Percentiles rank a stretch among this genome's conserved stretches.
These are phyloP conservation scores for Chelonoidis abingdonii DNA, from an alignment of 2,113 vertebrate species.

Conservation along the genomic window DNA sequence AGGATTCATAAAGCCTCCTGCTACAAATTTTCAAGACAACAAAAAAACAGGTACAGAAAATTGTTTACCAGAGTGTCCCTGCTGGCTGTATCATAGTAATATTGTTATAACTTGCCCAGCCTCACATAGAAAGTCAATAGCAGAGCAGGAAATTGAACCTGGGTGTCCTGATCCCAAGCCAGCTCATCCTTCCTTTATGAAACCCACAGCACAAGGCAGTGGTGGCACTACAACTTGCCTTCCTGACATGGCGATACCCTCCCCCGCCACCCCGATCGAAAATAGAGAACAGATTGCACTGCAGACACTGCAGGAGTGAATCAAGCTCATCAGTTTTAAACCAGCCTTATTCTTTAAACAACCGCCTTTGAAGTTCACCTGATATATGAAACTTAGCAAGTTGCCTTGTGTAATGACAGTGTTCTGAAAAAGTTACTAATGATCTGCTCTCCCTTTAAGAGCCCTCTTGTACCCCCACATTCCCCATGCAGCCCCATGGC, in stretches of 20 bases:
- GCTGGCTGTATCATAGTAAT: not conserved
- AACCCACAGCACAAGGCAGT: not conserved
- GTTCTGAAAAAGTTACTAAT: not conserved
- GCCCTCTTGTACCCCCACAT: accelerated
- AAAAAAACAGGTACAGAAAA: not conserved
- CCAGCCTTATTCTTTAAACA: not conserved
- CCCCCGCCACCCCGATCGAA: not conserved
- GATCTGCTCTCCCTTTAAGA: not conserved
- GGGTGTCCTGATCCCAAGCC: not conserved
- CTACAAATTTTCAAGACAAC: not conserved
- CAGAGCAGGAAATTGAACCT: not conserved
- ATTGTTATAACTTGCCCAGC: too few relatives aligned
- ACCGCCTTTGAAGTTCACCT: not conserved
- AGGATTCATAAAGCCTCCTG: not conserved
- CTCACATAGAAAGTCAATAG: too few relatives aligned
- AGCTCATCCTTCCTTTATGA: not conserved
- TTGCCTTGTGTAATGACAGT: not conserved
- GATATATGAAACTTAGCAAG: not conserved
- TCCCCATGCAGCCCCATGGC: not conserved
- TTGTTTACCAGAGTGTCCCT: not conserved
- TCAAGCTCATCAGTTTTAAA: not conserved
- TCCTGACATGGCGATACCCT: not conserved
- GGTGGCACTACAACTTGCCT: not conserved
- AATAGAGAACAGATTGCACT: not conserved
- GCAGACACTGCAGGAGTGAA: not conserved